A percentile compares a stretch with the other conserved stretches of the same genome.
phyloP scores from a whole-genome alignment of 2,888 invertebrate species.

The Apotomis betuletana region DNA sequence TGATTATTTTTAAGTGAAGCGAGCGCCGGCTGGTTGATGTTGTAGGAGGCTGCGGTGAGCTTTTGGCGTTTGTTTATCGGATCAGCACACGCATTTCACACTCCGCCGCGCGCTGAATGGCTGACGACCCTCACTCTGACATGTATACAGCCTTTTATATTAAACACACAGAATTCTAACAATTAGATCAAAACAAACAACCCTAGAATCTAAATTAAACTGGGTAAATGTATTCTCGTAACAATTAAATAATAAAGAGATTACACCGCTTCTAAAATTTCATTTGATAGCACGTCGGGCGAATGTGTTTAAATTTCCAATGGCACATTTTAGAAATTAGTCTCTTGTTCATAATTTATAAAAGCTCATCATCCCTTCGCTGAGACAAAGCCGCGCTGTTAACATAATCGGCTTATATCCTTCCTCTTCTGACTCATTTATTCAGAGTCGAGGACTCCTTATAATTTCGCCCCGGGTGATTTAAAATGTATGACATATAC shows the following conservation, averaged over 20 bases:
- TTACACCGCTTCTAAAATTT: slow-evolving; percentile 1
- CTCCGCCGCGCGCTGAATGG: slow-evolving; percentile 51
- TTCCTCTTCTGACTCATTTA: slow-evolving; percentile 44
- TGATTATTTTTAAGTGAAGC: slow-evolving; percentile 42
- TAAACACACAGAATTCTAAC: not conserved
- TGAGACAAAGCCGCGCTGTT: slow-evolving; percentile 60
- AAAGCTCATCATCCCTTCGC: slow-evolving; percentile 52
- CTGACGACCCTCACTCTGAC: slow-evolving; percentile 47
- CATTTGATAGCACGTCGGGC: slow-evolving; percentile 10
- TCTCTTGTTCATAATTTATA: slow-evolving; percentile 48
- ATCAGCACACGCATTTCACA: slow-evolving; percentile 58
- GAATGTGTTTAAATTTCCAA: slow-evolving; percentile 36
- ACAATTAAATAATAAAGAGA: not conserved
- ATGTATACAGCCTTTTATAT: slow-evolving; percentile 25
- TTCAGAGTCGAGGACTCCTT: slow-evolving; percentile 34
- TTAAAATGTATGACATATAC: slow-evolving; percentile 32
- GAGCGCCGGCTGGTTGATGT: slow-evolving; percentile 31
- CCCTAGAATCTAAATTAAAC: not conserved
- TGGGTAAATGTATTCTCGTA: not conserved
- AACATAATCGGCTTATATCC: slow-evolving; percentile 68
- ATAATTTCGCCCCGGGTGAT: slow-evolving; percentile 26
- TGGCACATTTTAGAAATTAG: slow-evolving; percentile 49
- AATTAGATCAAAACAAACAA: not conserved
- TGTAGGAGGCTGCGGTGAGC: slow-evolving; percentile 48
- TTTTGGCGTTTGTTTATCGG: slow-evolving; percentile 57